phyloP scores from a whole-genome alignment of 1,140 invertebrate genomes.

The Drosophila asahinai region DNA sequence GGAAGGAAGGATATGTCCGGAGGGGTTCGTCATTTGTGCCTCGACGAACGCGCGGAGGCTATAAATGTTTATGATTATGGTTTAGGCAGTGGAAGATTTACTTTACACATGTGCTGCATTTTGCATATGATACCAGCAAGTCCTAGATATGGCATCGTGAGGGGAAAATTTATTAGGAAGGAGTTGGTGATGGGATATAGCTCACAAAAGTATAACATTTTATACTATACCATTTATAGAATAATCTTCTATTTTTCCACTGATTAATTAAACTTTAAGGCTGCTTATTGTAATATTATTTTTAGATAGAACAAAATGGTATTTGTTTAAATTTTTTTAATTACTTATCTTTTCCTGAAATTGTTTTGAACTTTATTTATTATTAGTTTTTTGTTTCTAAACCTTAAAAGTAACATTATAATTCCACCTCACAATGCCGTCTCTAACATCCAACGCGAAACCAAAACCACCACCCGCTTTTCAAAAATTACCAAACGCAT shows the following conservation, averaged over 20 bases:
- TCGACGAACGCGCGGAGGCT: constrained; percentile 62
- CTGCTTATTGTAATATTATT: too few relatives aligned
- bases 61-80: constrained; percentile 84
- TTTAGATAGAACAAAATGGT: too few relatives aligned
- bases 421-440: constrained; percentile 18
- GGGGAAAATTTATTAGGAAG: too few relatives aligned
- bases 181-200: too few relatives aligned
- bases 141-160: constrained; percentile 42
- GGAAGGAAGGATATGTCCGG: constrained; percentile 24
- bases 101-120: constrained; percentile 81
- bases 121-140: constrained; percentile 67
- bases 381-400: not conserved
- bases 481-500: constrained; percentile 68
- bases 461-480: constrained; percentile 45
- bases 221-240: too few relatives aligned
- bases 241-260: too few relatives aligned
- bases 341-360: too few relatives aligned
- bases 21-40: constrained; percentile 37
- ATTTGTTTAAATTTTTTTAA: too few relatives aligned
- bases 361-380: too few relatives aligned
- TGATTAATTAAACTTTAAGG: too few relatives aligned
- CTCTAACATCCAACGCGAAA: constrained; percentile 21
- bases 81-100: constrained; percentile 73
- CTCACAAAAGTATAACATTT: too few relatives aligned
- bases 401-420: not conserved